Evolutionary conservation across 2,888 invertebrate species (phyloP).

Genomic region (Ectemnius continuus): DNA sequence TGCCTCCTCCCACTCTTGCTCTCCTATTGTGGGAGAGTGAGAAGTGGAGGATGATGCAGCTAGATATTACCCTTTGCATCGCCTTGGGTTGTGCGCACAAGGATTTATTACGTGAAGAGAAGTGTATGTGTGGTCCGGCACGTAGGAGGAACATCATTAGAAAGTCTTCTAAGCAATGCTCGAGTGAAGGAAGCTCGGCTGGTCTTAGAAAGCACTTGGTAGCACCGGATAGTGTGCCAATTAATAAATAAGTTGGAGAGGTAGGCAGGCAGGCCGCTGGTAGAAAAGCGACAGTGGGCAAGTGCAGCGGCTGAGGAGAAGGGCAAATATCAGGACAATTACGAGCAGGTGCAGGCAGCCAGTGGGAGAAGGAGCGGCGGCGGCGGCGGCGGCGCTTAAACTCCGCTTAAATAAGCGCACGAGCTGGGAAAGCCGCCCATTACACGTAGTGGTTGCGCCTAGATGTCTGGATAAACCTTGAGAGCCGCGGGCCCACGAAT

Average conservation of each 20-base stretch:
- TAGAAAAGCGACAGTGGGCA: neutral
- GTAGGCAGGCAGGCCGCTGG: constrained; percentile 41
- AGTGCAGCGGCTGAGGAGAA: constrained; percentile 16
- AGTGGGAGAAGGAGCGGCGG: constrained; percentile 47
- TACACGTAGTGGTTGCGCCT: constrained; percentile 12
- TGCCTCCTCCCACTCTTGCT: no score
- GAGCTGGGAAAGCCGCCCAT: neutral
- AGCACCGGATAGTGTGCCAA: constrained; percentile 59
- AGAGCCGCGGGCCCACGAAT: constrained; percentile 34
- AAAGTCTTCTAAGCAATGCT: no score
- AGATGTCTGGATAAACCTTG: constrained; percentile 32
- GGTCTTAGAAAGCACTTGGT: constrained; percentile 1
- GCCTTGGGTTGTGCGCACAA: no score
- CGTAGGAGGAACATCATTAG: no score
- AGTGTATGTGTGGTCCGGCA: no score
- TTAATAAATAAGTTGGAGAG: constrained; percentile 62
- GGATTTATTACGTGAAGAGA: no score
- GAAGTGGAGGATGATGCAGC: no score
- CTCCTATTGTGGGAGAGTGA: no score
- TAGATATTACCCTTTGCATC: no score
- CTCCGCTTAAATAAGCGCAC: constrained; percentile 65
- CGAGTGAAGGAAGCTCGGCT: no score
- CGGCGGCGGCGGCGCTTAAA: constrained; percentile 63
- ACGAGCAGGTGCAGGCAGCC: constrained; percentile 60
- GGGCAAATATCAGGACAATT: constrained; percentile 69